Base-by-base conservation (phyloP, 2,888 invertebrate species). In the Idaea dimidiata region DNA sequence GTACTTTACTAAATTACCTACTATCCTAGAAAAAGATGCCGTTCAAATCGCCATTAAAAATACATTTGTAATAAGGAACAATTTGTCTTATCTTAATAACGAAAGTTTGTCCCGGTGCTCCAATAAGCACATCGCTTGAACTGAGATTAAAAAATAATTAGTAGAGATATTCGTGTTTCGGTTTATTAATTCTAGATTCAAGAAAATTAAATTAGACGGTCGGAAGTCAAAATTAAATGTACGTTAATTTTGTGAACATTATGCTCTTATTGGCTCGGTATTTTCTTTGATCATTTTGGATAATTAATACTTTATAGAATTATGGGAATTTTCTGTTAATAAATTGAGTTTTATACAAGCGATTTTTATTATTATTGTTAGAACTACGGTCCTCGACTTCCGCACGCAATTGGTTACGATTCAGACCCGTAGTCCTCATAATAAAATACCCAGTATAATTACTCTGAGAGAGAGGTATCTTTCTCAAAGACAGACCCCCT, bases 41-140 rank as follows among this genome's bases (percentile, higher is more conserved):
- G 43, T 43, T 43, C 10, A 1, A 43, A 10, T 8, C 3, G 43
- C 43, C 87, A 87, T 89, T 88, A 87, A 88, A 84, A 87, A 88
- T 78, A 80, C 85, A 88, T 87, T 87, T 84, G 80, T 86, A 83
- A 87, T 82, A 77, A 78, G 72, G 74, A 81, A 81, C 82, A 76
- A 85, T 85, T 83, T 80, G 80, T 84, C 83, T 84, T 88, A 88
- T 88, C 88, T 87, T 86, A 87, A 88, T 86, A 82, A 82, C 66
- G 72, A 71, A 88, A 88, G 75, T 88, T 87, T 43, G 43, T 43
- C 43, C 43, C 43, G 43, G 43, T 43, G 43, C 43, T 43, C 14
- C 43, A 43, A 14, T 24, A 24, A 43, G 43, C 43, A 43, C 43
- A 43, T 14, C 43, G 43, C 43, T 58, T 31, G 17, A 62, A 32